Percentiles rank a stretch among this genome's conserved stretches.
Evolutionary conservation across 2,888 invertebrate genomes (phyloP).

Genomic region (Iselma pallidipennis): DNA sequence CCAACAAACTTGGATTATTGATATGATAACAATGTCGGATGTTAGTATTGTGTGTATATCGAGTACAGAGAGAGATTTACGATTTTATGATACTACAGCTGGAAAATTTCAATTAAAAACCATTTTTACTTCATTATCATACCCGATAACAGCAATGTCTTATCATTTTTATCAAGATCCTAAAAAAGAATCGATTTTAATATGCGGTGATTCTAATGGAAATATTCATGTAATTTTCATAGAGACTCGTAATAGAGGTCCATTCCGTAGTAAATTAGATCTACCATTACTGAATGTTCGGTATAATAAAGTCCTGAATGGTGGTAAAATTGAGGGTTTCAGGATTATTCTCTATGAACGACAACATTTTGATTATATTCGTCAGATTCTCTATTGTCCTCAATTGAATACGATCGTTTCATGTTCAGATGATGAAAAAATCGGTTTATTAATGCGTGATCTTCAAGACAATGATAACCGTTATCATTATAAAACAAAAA

Average conservation of each 20-base stretch:
- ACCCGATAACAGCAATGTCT: slow-evolving; percentile 61
- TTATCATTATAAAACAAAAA: slow-evolving; percentile 63
- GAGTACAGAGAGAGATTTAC: slow-evolving; percentile 76
- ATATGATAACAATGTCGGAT: slow-evolving; percentile 74
- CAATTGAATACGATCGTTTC: slow-evolving; percentile 71
- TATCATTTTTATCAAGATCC: slow-evolving; percentile 65
- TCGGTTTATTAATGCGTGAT: slow-evolving; percentile 67
- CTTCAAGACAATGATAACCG: slow-evolving; percentile 59
- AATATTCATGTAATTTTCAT: slow-evolving; percentile 68
- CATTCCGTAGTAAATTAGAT: slow-evolving; percentile 71
- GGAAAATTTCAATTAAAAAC: slow-evolving; percentile 73
- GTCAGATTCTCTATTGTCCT: slow-evolving; percentile 70
- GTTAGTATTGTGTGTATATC: slow-evolving; percentile 77
- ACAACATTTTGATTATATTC: slow-evolving; percentile 53
- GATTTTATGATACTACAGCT: slow-evolving; percentile 79
- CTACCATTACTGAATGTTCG: slow-evolving; percentile 62
- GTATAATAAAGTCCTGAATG: slow-evolving; percentile 56
- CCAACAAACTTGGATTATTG: slow-evolving; percentile 73
- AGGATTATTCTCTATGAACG: slow-evolving; percentile 30
- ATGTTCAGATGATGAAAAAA: slow-evolving; percentile 52
- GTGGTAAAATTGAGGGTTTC: slow-evolving; percentile 41
- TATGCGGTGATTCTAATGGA: slow-evolving; percentile 77
- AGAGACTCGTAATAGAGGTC: slow-evolving; percentile 65
- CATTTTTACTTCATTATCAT: slow-evolving; percentile 69
- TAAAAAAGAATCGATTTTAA: slow-evolving; percentile 64